Conservation (phyloP, 2,888 invertebrate genomes). For the Eupithecia tripunctaria region DNA sequence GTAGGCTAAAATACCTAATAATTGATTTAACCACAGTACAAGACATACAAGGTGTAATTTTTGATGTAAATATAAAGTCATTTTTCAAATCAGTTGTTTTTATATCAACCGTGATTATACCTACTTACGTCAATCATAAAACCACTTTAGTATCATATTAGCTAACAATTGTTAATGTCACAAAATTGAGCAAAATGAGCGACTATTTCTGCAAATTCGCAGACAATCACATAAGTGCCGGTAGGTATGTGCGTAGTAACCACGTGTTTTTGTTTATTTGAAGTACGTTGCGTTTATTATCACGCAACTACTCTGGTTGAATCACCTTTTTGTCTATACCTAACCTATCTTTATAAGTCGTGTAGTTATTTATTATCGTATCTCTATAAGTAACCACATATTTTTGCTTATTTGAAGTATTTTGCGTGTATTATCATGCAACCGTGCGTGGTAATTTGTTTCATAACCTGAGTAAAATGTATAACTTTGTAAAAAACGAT, state of each 20-base stretch:
- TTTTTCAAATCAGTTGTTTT: conserved; percentile 1
- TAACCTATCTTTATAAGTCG: neutral
- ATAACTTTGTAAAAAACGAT: neutral
- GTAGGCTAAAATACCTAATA: neutral
- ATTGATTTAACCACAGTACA: neutral
- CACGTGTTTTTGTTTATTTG: conserved; percentile 7
- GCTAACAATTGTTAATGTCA: neutral
- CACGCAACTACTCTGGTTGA: neutral
- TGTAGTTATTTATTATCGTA: neutral
- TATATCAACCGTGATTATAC: neutral
- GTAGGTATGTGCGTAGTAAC: neutral
- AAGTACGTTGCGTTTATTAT: neutral
- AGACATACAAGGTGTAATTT: neutral
- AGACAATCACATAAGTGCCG: neutral
- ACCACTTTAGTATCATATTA: conserved; percentile 2
- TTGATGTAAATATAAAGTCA: neutral
- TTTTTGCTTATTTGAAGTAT: too few species aligned
- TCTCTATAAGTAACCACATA: too few species aligned
- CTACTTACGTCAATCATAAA: neutral
- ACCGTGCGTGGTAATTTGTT: too few species aligned
- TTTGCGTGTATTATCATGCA: too few species aligned
- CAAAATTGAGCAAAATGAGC: conserved; percentile 8
- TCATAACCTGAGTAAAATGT: neutral
- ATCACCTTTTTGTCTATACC: neutral
- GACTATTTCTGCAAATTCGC: conserved; percentile 1